Conservation (phyloP, 2,888 invertebrate genomes). For the Morpho deidamia region DNA sequence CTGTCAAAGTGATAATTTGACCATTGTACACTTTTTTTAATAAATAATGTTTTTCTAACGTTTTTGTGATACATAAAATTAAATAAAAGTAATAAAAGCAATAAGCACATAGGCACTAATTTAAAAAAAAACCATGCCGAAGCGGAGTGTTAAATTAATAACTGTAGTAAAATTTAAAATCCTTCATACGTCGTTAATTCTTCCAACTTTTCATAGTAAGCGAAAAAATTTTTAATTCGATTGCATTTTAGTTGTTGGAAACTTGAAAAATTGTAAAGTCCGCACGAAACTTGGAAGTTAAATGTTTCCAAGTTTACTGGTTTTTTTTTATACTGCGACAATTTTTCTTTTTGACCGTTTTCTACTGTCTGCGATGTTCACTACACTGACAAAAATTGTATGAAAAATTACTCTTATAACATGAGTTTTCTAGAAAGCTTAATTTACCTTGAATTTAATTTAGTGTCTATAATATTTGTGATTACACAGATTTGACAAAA, state of each 20-base stretch:
- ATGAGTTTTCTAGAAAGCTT: neutral
- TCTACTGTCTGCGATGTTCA: neutral
- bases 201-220: conserved; percentile 41
- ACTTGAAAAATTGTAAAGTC: conserved; percentile 6
- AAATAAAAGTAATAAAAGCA: too few species aligned
- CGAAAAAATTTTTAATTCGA: conserved; percentile 40
- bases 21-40: too few species aligned
- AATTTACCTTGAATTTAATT: neutral
- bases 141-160: conserved; percentile 20
- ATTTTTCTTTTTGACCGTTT: neutral
- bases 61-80: too few species aligned
- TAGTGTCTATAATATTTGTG: neutral
- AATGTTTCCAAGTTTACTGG: neutral
- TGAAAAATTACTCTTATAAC: too few species aligned
- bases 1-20: too few species aligned
- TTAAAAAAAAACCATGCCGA: conserved; percentile 12
- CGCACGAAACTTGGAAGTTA: conserved; percentile 2
- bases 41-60: too few species aligned
- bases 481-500: neutral
- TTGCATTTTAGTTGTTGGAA: conserved; percentile 52
- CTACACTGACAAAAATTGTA: too few species aligned
- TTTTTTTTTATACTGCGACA: neutral
- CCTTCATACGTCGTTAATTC: conserved; percentile 38
- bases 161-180: conserved; percentile 9
- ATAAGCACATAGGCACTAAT: conserved; percentile 6